Conservation (phyloP, 2,113 vertebrate genomes). For the Carassius gibelio region DNA sequence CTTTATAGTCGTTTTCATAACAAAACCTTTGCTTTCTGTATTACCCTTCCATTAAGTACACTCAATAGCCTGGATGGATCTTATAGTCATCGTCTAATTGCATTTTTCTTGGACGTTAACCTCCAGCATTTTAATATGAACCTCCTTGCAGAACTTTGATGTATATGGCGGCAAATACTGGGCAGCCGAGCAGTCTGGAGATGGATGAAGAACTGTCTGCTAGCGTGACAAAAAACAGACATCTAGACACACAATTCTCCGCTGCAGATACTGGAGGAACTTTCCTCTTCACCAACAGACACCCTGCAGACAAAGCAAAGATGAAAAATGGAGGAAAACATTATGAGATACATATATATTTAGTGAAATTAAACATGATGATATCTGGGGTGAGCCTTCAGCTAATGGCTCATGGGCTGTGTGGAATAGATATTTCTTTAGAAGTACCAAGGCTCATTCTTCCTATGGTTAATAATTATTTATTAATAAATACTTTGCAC, state of each 20-base stretch:
- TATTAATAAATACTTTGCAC: slow-evolving; percentile 46
- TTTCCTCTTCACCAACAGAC: slow-evolving; percentile 17
- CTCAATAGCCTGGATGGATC: slow-evolving; percentile 14
- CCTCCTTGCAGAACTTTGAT: slow-evolving; percentile 34
- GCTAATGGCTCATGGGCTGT: slow-evolving; percentile 15
- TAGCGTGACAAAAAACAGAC: slow-evolving; percentile 49
- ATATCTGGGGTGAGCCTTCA: not conserved
- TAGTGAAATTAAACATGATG: not conserved
- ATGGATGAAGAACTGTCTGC: slow-evolving; percentile 42
- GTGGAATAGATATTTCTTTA: slow-evolving; percentile 47
- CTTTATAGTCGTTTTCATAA: not conserved
- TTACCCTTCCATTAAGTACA: slow-evolving; percentile 4
- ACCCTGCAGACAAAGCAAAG: slow-evolving; percentile 3
- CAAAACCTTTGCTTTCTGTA: not conserved
- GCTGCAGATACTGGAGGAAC: slow-evolving; percentile 35
- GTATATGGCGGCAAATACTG: slow-evolving; percentile 40
- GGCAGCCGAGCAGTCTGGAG: slow-evolving; percentile 48
- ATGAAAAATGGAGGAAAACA: not conserved
- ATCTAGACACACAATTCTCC: slow-evolving; percentile 25
- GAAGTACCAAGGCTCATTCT: slow-evolving; percentile 29
- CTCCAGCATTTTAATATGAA: not conserved
- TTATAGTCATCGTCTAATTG: slow-evolving; percentile 29
- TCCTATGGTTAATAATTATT: slow-evolving; percentile 49
- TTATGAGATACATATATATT: slow-evolving; percentile 22
- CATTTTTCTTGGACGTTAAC: slow-evolving; percentile 48